Evolutionary conservation across 2,797 vertebrate genomes (phyloP), one percentile per base, ranked within the genome.

Genomic region (Onychomys torridus): DNA sequence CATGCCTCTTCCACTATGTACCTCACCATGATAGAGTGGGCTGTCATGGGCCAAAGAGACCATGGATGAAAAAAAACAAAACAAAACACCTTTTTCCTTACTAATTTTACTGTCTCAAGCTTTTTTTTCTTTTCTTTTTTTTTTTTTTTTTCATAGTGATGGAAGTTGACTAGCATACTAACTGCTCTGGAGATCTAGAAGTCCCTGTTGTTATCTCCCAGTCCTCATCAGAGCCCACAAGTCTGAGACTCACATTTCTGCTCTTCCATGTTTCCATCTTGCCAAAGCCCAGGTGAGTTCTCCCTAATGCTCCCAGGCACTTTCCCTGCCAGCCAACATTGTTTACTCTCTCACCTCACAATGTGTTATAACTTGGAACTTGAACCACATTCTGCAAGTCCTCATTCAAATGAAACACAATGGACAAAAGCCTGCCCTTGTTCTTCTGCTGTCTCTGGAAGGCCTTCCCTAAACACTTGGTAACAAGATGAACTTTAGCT

Each of bases 401-500:
- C 67, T 55, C 32, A 83, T 46, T 43, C 57, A 91, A 55, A 52
- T 37, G 13, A 23, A 13, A 89, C 32, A 75, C 21, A 34, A 25
- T 21, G 59, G 76, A 69, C 55, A 71, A 71, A 88, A 55, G 77
- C 46, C 12, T 12, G 25, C 40, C 5, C 2, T 65, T 79, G 14
- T 7, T 5, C 34, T 69, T 59, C 19, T 11, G 9, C 6, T 34
- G 29, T 91, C 37, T 17, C 49, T 19, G 91, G 78, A 34, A 32
- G 61, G 77, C 37, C 9, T 34, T 46, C 32, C n/a, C 16, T 86
- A 37, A 40, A 59, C 52, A 14, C 6, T 4, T 0, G 46, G 29
- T 88, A 86, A 92, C 77, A 57, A 88, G 61, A 25, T 78, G 46
- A 96, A 89, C 83, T 76, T 52, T 81, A 73, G 79, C 6, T 67